Evolutionary conservation across 2,888 invertebrate species (phyloP).

Genomic region (Orthosia gothica): DNA sequence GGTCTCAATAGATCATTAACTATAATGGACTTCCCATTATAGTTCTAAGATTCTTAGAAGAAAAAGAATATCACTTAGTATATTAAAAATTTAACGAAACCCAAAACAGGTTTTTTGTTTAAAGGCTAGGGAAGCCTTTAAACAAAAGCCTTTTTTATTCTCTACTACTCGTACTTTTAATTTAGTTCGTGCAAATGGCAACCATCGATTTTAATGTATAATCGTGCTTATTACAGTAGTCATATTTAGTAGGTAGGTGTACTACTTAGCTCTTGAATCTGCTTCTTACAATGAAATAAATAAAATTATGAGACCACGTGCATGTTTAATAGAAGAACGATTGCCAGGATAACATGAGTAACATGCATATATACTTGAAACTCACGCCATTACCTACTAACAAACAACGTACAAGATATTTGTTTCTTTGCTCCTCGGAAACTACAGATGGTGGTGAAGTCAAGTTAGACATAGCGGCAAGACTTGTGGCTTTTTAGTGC

Average conservation of each 20-base stretch:
- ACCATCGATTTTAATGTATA: not conserved
- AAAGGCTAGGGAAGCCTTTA: no score
- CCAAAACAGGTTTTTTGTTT: not conserved
- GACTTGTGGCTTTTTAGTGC: constrained; percentile 49
- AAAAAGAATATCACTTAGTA: not conserved
- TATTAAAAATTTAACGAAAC: not conserved
- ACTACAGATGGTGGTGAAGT: constrained; percentile 12
- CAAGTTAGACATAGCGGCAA: constrained; percentile 9
- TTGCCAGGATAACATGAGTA: not conserved
- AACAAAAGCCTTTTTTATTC: no score
- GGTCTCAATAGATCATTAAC: no score
- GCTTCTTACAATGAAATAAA: not conserved
- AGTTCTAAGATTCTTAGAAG: not conserved
- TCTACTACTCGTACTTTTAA: not conserved
- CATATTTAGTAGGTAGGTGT: not conserved
- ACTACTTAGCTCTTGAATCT: not conserved
- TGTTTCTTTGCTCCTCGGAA: constrained; percentile 13
- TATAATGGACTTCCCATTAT: not conserved
- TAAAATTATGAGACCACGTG: not conserved
- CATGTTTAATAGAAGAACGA: not conserved
- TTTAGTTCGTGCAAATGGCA: not conserved
- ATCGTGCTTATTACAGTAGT: no score
- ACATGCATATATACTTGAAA: constrained; percentile 5
- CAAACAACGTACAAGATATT: not conserved
- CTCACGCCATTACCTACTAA: not conserved